Conservation (phyloP, 2,888 invertebrate species). For the Eupsilia transversa region DNA sequence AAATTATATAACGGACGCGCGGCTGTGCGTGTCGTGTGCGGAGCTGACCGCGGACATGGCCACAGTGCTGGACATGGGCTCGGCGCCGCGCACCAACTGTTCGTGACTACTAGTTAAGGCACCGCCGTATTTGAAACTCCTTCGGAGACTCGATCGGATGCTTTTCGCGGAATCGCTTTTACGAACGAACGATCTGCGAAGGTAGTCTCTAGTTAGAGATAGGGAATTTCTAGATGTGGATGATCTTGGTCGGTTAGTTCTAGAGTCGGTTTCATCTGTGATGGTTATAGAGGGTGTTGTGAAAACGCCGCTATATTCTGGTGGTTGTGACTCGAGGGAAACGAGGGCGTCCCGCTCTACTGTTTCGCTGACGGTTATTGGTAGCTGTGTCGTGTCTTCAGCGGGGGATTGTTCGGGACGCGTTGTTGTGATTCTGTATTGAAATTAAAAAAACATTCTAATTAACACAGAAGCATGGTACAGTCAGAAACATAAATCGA, state of each 20-base stretch:
- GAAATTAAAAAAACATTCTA: neutral
- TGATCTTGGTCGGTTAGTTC: constrained; percentile 69
- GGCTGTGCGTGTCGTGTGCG: constrained; percentile 76
- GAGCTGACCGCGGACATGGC: constrained; percentile 86
- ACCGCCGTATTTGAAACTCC: constrained; percentile 86
- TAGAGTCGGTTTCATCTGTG: constrained; percentile 80
- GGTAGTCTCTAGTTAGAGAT: constrained; percentile 81
- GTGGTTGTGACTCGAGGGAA: constrained; percentile 71
- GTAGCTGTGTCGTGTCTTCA: constrained; percentile 82
- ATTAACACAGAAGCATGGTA: neutral
- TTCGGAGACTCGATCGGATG: constrained; percentile 84
- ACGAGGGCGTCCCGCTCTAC: constrained; percentile 77
- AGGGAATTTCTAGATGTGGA: constrained; percentile 80
- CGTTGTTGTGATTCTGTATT: constrained; percentile 81
- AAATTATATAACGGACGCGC: constrained; percentile 84
- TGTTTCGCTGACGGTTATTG: constrained; percentile 85
- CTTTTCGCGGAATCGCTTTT: constrained; percentile 86
- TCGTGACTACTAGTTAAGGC: constrained; percentile 89
- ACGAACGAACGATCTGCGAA: constrained; percentile 84
- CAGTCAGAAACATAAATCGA: neutral
- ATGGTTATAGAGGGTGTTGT: constrained; percentile 78
- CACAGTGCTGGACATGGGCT: constrained; percentile 90
- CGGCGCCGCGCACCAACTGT: constrained; percentile 91
- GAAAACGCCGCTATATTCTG: constrained; percentile 76
- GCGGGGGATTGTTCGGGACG: constrained; percentile 73